phyloP scores from a whole-genome alignment of 2,888 invertebrate species.

The Polymixis flavicincta region DNA sequence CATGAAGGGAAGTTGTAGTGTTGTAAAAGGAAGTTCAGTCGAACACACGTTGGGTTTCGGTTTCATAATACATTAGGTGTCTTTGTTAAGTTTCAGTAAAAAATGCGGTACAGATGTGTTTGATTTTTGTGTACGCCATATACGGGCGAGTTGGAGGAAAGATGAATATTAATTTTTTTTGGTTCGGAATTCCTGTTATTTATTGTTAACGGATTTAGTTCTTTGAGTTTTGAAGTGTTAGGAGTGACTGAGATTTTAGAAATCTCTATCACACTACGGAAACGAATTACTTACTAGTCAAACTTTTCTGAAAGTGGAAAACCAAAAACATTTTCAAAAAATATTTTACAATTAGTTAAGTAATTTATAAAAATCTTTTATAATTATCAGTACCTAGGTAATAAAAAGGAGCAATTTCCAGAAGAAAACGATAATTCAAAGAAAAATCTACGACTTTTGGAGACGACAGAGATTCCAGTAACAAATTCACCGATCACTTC shows the following conservation, averaged over 20 bases:
- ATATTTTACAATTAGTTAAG: neutral
- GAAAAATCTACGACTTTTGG: neutral
- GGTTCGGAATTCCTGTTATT: conserved; percentile 33
- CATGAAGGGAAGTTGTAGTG: conserved; percentile 4
- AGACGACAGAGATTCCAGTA: neutral
- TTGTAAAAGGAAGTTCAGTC: conserved; percentile 72
- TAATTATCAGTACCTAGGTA: too few relatives aligned
- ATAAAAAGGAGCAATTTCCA: neutral
- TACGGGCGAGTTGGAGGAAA: conserved; percentile 53
- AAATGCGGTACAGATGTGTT: conserved; percentile 65
- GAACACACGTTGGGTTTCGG: conserved; percentile 68
- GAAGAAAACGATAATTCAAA: neutral
- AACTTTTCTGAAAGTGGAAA: neutral
- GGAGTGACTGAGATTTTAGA: neutral
- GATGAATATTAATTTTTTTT: conserved; percentile 59
- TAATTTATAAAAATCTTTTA: neutral
- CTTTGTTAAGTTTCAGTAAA: conserved; percentile 66
- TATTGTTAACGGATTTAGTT: conserved; percentile 15
- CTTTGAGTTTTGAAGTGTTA: neutral
- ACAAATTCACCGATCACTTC: conserved; percentile 3
- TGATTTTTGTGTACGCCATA: conserved; percentile 60
- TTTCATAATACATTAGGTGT: conserved; percentile 71
- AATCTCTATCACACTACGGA: neutral
- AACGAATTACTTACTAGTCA: neutral
- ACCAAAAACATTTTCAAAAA: neutral